A percentile compares a stretch with the other conserved stretches of the same genome.
Conservation (phyloP, 2,888 invertebrate species). For the Nyleta sp. region DNA sequence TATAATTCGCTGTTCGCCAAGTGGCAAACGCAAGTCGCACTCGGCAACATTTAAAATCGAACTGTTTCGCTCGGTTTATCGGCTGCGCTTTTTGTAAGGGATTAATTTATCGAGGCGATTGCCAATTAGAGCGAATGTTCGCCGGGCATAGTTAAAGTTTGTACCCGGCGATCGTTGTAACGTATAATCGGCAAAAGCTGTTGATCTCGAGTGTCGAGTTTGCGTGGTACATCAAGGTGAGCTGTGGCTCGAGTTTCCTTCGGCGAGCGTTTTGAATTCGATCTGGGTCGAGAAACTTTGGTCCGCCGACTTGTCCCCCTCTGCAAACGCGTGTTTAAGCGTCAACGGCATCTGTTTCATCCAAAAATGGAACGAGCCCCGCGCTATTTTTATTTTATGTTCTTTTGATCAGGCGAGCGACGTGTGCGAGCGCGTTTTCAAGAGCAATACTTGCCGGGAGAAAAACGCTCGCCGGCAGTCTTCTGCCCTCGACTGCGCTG, state of each 20-base stretch:
- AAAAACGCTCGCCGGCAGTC: conserved; percentile 43
- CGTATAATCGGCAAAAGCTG: conserved; percentile 36
- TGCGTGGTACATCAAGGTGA: conserved; percentile 24
- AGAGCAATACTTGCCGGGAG: conserved; percentile 33
- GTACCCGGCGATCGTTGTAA: conserved; percentile 1
- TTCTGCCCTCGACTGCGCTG: conserved; percentile 37
- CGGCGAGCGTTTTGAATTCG: conserved; percentile 36
- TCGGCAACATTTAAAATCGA: conserved; percentile 24
- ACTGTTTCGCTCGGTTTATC: conserved; percentile 40
- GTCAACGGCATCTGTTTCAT: conserved; percentile 22
- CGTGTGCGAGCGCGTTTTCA: conserved; percentile 12
- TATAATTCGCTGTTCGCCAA: neutral
- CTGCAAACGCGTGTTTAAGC: conserved; percentile 34
- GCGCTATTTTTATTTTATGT: conserved; percentile 24
- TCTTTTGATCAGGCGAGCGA: conserved; percentile 40
- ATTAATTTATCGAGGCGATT: conserved; percentile 41
- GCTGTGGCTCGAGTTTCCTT: conserved; percentile 24
- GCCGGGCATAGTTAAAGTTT: conserved; percentile 38
- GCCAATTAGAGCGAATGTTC: conserved; percentile 47
- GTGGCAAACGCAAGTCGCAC: conserved; percentile 19
- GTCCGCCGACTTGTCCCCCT: neutral
- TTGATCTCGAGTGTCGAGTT: conserved; percentile 43
- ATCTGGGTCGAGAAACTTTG: conserved; percentile 35
- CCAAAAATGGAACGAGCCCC: conserved; percentile 34
- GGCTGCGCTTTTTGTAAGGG: conserved; percentile 23